Base-by-base conservation (phyloP, 2,797 vertebrate species). In the Sebastes hubbsi region DNA sequence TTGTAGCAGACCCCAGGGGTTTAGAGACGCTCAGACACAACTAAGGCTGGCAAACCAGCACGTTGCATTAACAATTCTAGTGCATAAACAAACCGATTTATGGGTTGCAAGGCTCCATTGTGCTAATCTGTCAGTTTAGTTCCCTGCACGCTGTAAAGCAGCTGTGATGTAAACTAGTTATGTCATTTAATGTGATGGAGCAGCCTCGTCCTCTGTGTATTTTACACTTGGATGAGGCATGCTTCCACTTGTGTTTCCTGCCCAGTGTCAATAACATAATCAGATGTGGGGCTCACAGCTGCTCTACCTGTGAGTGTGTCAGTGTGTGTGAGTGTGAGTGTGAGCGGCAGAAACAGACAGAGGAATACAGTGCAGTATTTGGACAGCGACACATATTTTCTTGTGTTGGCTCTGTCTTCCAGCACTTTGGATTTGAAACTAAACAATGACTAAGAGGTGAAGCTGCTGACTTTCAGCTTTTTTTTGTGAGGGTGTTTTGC, bases 241-340 rank as follows among this genome's bases (percentile, higher is more conserved):
- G 87, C 72, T 88, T 82, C 87, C 85, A 89, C 92, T 89, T 88
- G 89, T 80, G 76, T 70, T 92, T 90, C 89, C 88, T 92, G 87
- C 89, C 90, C 60, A 25, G 89, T 88, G 85, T 91, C 90, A 90
- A 90, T 91, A 91, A 92, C 60, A 36, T 88, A 88, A 91, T 94
- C 89, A 86, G 77, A 90, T 69, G 85, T 85, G 85, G 76, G 62
- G 78, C 69, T 85, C 73, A 65, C 92, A 91, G 90, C 92, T 92
- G 91, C 81, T 85, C 67, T 82, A 75, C 80, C 74, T 77, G 71
- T 66, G 72, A 73, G 58, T 75, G 63, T 65, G 81, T 70, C 7
- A 4, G 8, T 65, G 61, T 66, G 58, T 63, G 58, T 70, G 34
- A 34, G 55, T 24, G 24, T 24, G 24, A 24, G 24, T 66, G 66